These are phyloP conservation scores for Coccyzus lansbergi DNA, from an alignment of 2,797 vertebrate genomes.

Conservation along the genomic window DNA sequence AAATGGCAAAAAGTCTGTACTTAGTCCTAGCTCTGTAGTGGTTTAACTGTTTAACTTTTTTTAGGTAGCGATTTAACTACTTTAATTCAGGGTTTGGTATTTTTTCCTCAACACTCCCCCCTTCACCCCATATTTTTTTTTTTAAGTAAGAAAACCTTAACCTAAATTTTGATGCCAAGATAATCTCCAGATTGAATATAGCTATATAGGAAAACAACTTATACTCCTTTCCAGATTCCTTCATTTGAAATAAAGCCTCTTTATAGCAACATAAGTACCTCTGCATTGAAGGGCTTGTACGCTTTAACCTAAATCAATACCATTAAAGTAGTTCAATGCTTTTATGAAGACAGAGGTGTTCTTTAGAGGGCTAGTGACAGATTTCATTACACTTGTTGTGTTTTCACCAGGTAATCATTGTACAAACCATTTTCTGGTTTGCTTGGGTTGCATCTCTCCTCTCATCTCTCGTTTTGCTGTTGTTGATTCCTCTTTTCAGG, in stretches of 20 bases:
- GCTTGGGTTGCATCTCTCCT: neutral
- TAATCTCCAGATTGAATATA: neutral
- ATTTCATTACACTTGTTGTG: neutral
- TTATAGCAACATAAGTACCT: neutral
- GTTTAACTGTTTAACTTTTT: neutral
- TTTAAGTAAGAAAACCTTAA: neutral
- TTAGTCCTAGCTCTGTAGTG: neutral
- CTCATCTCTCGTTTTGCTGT: neutral
- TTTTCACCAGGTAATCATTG: neutral
- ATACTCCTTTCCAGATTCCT: neutral
- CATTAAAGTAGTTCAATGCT: neutral
- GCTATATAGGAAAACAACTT: neutral
- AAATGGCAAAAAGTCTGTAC: neutral
- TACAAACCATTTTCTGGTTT: neutral
- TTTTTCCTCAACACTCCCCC: too few species aligned
- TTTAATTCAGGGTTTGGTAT: neutral
- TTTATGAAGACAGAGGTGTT: neutral
- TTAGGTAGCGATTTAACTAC: neutral
- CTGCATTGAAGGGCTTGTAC: neutral
- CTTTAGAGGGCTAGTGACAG: neutral
- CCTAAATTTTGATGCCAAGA: neutral
- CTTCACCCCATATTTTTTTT: neutral
- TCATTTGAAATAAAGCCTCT: slow-evolving; percentile 21
- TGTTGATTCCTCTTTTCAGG: neutral
- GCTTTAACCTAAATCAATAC: slow-evolving; percentile 26